phyloP scores from a whole-genome alignment of 2,888 invertebrate species.

The Alcis repandata region DNA sequence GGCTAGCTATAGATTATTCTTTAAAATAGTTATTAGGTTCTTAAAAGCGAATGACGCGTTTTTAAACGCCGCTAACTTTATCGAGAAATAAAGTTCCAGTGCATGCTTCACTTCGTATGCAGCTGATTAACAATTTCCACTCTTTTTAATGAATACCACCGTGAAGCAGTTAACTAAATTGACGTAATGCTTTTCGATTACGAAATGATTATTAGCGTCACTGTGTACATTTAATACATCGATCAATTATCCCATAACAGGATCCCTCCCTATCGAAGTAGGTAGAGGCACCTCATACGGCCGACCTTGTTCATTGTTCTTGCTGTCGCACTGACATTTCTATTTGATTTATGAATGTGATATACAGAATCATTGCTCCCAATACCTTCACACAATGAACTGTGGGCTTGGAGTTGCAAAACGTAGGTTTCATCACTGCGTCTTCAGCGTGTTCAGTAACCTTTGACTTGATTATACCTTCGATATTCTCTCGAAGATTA shows the following conservation, averaged over 20 bases:
- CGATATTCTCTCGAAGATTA: neutral
- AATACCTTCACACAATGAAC: conserved; percentile 75
- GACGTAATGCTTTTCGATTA: conserved; percentile 28
- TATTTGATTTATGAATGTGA: conserved; percentile 63
- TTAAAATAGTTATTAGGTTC: neutral
- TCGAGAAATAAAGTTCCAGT: neutral
- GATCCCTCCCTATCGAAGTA: conserved; percentile 28
- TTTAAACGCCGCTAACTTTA: neutral
- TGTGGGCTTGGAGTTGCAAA: conserved; percentile 74
- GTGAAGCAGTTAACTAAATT: conserved; percentile 28
- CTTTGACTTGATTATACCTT: conserved; percentile 7
- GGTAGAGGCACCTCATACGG: conserved; percentile 20
- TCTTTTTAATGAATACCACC: conserved; percentile 9
- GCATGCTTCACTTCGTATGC: neutral
- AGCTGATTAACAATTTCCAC: neutral
- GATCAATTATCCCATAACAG: conserved; percentile 36
- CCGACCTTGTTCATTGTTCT: conserved; percentile 46
- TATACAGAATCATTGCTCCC: conserved; percentile 60
- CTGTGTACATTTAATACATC: conserved; percentile 26
- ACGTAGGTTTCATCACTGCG: conserved; percentile 67
- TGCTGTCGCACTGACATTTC: conserved; percentile 54
- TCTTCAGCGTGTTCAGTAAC: conserved; percentile 48
- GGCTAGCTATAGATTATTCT: neutral
- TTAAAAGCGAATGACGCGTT: too few relatives aligned
- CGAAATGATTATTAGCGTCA: conserved; percentile 26